A percentile compares a stretch with the other conserved stretches of the same genome.
These are phyloP conservation scores for Phlogophora meticulosa DNA, from an alignment of 2,888 invertebrate genomes.

Conservation along the genomic window DNA sequence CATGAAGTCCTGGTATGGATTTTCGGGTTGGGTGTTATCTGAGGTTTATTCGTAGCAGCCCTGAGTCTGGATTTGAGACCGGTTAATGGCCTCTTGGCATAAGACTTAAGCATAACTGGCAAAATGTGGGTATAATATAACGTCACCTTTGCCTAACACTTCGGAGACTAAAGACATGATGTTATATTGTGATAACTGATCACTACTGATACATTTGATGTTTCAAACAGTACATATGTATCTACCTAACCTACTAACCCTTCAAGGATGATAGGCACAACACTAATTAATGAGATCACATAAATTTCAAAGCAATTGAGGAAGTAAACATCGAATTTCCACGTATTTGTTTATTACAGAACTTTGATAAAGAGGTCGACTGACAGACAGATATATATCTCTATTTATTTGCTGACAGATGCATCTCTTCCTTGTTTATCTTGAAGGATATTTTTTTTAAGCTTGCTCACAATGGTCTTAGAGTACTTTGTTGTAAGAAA, in stretches of 20 bases:
- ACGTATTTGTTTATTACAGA: conserved; percentile 46
- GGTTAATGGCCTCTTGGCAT: too few relatives aligned
- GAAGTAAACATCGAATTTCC: conserved; percentile 32
- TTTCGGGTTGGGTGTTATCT: too few relatives aligned
- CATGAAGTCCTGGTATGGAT: too few relatives aligned
- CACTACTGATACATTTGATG: background rate
- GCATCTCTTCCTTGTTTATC: conserved; percentile 57
- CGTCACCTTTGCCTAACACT: too few relatives aligned
- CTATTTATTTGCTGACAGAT: conserved; percentile 35
- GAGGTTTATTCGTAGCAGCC: too few relatives aligned
- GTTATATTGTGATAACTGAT: background rate
- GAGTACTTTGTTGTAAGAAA: conserved; percentile 7
- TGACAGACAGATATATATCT: conserved; percentile 29
- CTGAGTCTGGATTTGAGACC: too few relatives aligned
- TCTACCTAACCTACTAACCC: conserved; percentile 27
- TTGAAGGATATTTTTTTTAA: conserved; percentile 30
- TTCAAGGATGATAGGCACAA: conserved; percentile 20
- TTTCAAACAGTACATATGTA: background rate
- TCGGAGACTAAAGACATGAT: background rate
- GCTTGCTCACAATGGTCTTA: conserved; percentile 5
- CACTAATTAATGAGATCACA: conserved; percentile 32
- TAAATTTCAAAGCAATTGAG: conserved; percentile 12
- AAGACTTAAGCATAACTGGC: too few relatives aligned
- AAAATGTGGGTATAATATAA: too few relatives aligned
- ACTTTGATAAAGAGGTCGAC: conserved; percentile 43